Conservation (phyloP, 1,140 invertebrate genomes). For the Drosophila mojavensis region DNA sequence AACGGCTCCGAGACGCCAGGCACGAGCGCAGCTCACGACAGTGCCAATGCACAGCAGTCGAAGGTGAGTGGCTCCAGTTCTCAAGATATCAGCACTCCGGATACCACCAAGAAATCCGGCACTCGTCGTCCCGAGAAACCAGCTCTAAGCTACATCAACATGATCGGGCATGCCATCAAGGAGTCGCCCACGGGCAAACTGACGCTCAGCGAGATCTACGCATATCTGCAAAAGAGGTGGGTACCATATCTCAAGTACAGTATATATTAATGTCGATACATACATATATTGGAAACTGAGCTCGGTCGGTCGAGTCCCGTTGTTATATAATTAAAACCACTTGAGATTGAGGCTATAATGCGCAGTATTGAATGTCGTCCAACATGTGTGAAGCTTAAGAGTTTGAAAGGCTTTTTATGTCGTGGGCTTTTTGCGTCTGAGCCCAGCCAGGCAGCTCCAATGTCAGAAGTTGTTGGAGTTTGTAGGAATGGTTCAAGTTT, state of each 20-base stretch:
- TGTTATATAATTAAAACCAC: slow-evolving; percentile 4
- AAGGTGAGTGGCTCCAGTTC: slow-evolving; percentile 18
- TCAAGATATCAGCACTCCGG: slow-evolving; percentile 54
- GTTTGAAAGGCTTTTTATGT: slow-evolving; percentile 11
- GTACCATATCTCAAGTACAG: slow-evolving; percentile 67
- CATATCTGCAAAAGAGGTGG: slow-evolving; percentile 91
- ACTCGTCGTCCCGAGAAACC: slow-evolving; percentile 95
- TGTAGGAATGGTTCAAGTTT: too few relatives aligned
- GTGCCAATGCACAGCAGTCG: slow-evolving; percentile 19
- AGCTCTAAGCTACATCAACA: slow-evolving; percentile 97
- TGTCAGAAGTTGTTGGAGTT: too few relatives aligned
- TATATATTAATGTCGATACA: neutral
- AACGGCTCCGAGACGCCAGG: slow-evolving; percentile 53
- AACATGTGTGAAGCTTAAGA: slow-evolving; percentile 17
- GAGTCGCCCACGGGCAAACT: slow-evolving; percentile 93
- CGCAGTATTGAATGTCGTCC: slow-evolving; percentile 2
- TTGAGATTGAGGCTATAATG: slow-evolving; percentile 15
- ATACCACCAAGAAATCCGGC: slow-evolving; percentile 85
- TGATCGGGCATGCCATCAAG: slow-evolving; percentile 99
- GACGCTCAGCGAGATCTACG: slow-evolving; percentile 96
- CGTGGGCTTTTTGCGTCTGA: neutral
- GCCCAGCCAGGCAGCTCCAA: neutral
- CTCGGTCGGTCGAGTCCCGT: slow-evolving; percentile 84
- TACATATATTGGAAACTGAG: neutral
- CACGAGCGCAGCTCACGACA: slow-evolving; percentile 42